Evolutionary conservation across 2,113 vertebrate species (phyloP).

Genomic region (Urocolius indicus): DNA sequence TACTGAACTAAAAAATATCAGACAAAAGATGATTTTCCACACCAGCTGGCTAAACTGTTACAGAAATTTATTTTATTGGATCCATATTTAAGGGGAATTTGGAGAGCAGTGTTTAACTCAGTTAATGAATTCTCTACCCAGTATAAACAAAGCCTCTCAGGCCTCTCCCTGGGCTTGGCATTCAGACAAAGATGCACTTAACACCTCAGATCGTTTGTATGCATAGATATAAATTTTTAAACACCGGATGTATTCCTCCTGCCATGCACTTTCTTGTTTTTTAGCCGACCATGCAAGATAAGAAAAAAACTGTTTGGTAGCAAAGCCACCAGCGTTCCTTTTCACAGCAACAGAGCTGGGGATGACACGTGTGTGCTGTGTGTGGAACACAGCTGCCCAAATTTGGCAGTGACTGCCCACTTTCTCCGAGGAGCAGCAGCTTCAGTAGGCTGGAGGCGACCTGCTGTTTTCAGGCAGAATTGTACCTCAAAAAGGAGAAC

Average conservation of each 20-base stretch:
- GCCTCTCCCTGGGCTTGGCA: background rate
- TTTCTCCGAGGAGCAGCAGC: accelerated
- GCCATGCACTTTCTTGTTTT: background rate
- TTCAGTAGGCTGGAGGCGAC: background rate
- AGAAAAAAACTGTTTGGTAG: background rate
- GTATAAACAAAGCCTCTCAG: background rate
- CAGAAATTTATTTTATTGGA: background rate
- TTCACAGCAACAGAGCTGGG: background rate
- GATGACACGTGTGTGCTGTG: accelerated
- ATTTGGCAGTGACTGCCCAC: background rate
- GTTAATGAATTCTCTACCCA: background rate
- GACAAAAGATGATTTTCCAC: background rate
- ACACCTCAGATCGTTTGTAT: background rate
- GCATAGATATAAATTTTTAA: background rate
- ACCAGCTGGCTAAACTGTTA: background rate
- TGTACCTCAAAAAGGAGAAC: background rate
- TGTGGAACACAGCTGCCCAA: accelerated
- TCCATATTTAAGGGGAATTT: background rate
- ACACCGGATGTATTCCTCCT: background rate
- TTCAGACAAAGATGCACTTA: background rate
- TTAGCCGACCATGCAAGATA: background rate
- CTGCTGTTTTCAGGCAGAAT: background rate
- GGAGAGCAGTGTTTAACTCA: background rate
- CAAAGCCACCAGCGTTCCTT: background rate
- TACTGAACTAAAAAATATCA: background rate